Evolutionary conservation across 2,888 invertebrate genomes (phyloP).

Genomic region (Thecophora atra): DNA sequence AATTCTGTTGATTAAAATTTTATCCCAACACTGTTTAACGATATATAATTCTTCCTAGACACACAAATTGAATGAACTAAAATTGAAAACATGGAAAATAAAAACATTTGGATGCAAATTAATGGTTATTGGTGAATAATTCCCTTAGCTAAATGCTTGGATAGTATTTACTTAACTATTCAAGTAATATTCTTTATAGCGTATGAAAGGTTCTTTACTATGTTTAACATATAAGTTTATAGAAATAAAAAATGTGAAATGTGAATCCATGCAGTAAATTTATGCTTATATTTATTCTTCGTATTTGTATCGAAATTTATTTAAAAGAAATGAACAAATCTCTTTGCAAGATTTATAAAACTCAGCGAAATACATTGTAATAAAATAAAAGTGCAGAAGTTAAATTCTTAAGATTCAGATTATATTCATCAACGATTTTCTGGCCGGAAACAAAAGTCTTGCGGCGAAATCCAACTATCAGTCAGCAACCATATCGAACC

Average conservation of each 20-base stretch:
- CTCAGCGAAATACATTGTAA: no score
- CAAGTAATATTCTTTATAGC: constrained; percentile 15
- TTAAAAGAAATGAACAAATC: no score
- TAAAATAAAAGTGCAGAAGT: no score
- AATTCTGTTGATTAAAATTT: constrained; percentile 10
- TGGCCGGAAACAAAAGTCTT: constrained; percentile 57
- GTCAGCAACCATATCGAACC: constrained; percentile 60
- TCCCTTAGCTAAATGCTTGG: background rate
- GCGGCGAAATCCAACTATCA: constrained; percentile 56
- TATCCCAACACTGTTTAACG: no score
- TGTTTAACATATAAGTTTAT: constrained; percentile 20
- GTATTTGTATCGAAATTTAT: no score
- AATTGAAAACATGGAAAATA: background rate
- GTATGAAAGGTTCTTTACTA: constrained; percentile 12
- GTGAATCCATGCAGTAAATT: background rate
- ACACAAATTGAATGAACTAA: background rate
- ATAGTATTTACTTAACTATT: no score
- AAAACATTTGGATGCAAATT: background rate
- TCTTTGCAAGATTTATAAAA: no score
- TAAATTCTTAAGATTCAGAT: background rate
- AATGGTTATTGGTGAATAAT: background rate
- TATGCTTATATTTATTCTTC: no score
- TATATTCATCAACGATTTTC: constrained; percentile 8
- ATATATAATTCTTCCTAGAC: no score
- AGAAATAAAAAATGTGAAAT: constrained; percentile 19